Conservation (phyloP, 1,140 invertebrate genomes). For the Arion vulgaris region DNA sequence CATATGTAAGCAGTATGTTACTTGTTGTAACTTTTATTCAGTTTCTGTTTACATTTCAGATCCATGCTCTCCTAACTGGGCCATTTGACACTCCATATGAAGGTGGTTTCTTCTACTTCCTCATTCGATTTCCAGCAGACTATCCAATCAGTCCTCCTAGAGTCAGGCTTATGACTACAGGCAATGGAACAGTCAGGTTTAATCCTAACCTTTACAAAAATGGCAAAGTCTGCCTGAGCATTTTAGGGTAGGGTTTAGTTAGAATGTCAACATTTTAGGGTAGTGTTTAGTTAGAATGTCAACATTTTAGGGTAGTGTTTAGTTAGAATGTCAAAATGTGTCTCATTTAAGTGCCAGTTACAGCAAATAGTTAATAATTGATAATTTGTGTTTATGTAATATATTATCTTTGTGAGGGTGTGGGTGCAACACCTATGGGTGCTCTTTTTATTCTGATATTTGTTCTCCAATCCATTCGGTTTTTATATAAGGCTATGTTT, state of each 20-base stretch:
- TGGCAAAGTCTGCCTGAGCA: constrained; percentile 80
- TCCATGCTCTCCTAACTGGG: constrained; percentile 79
- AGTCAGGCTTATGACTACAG: constrained; percentile 79
- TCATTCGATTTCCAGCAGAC: constrained; percentile 76
- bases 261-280: constrained; percentile 74
- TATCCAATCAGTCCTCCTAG: constrained; percentile 75
- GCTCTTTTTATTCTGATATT: too few species aligned
- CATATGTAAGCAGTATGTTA: too few species aligned
- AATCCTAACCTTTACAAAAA: constrained; percentile 79
- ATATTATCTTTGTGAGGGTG: too few species aligned
- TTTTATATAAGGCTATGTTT: too few species aligned
- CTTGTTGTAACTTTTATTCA: too few species aligned
- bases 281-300: constrained; percentile 58
- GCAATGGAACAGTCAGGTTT: constrained; percentile 77
- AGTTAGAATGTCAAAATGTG: constrained; percentile 62
- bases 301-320: constrained; percentile 76
- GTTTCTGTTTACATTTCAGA: constrained; percentile 45
- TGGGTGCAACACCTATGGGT: too few species aligned
- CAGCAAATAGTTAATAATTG: too few species aligned
- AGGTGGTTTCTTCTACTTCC: constrained; percentile 79
- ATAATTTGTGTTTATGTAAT: too few species aligned
- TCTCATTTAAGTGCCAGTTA: too few species aligned
- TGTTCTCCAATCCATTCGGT: too few species aligned
- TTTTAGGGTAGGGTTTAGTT: constrained; percentile 75
- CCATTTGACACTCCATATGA: constrained; percentile 81